phyloP scores from a whole-genome alignment of 2,797 vertebrate genomes.

The Lycodopsis pacificus region DNA sequence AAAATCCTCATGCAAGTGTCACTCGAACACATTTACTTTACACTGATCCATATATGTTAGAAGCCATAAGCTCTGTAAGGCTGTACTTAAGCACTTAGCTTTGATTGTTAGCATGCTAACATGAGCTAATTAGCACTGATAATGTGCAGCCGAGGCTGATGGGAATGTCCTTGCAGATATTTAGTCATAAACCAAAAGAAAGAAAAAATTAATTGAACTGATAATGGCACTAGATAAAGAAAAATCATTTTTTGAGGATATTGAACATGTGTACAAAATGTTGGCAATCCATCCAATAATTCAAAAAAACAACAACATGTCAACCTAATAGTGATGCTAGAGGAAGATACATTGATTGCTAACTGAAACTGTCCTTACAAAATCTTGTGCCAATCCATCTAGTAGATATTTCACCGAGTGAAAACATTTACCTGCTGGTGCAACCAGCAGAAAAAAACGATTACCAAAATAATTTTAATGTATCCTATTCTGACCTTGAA shows the following conservation, averaged over 20 bases:
- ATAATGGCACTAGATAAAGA: neutral
- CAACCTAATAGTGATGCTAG: neutral
- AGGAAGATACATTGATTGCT: neutral
- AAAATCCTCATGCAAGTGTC: slow-evolving; percentile 1
- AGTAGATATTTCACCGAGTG: neutral
- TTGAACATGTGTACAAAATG: neutral
- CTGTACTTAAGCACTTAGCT: neutral
- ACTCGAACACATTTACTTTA: neutral
- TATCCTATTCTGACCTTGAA: neutral
- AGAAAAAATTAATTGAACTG: neutral
- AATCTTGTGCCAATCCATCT: neutral
- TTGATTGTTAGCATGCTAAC: neutral
- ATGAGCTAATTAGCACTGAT: neutral
- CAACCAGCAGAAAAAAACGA: neutral
- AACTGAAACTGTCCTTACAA: neutral
- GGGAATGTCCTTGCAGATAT: neutral
- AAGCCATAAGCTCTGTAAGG: neutral
- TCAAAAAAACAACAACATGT: neutral
- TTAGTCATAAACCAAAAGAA: neutral
- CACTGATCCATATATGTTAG: neutral
- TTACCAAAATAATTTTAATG: neutral
- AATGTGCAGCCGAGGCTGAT: neutral
- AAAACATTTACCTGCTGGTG: neutral
- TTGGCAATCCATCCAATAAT: neutral
- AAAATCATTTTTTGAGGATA: neutral